Base-by-base conservation (phyloP, 2,113 vertebrate species). In the Chaetura pelagica region DNA sequence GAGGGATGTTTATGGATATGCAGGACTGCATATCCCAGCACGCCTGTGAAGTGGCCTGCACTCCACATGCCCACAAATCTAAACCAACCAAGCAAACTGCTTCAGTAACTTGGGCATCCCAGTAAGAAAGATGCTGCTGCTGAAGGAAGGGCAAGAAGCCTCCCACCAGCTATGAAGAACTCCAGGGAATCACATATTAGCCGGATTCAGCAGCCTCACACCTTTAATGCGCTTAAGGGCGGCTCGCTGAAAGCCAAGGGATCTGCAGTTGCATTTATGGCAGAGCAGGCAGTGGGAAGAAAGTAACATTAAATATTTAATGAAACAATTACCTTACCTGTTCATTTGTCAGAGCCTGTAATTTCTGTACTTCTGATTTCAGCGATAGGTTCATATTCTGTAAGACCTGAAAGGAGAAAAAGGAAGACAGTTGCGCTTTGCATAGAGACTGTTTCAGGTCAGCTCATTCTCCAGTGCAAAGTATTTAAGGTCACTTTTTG, bases 311-410 rank as follows among this genome's bases (percentile, higher is more conserved):
- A 40, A 85, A 23, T 58, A 46, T 55, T 38, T 22, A 44, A 81
- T 24, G 30, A 75, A 66, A 55, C 17, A n/a, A 49, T 22, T 74
- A 23, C 46, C 86, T 94, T 73, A 99, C 99, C 99, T 99, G 99
- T 86, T 99, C 99, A 96, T 99, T 99, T 96, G 98, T 98, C 91
- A 98, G 97, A 90, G 98, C 97, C 96, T 99, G 99, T 95, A 99
- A 98, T 94, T 98, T 99, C 94, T 99, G 99, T 17, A 99, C 90
- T 93, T 99, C 99, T 74, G 98, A 98, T 97, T 99, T 99, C 93
- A 99, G 90, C 16, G 98, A 97, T 19, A 99, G 93, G 96, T 99
- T 99, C 69, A 99, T 98, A 66, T 99, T 99, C 96, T 99, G 99
- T 87, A 99, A 97, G 90, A 98, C 98, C 99, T 99, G 67, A 92